phyloP scores from a whole-genome alignment of 2,888 invertebrate species.

The Patella depressa region DNA sequence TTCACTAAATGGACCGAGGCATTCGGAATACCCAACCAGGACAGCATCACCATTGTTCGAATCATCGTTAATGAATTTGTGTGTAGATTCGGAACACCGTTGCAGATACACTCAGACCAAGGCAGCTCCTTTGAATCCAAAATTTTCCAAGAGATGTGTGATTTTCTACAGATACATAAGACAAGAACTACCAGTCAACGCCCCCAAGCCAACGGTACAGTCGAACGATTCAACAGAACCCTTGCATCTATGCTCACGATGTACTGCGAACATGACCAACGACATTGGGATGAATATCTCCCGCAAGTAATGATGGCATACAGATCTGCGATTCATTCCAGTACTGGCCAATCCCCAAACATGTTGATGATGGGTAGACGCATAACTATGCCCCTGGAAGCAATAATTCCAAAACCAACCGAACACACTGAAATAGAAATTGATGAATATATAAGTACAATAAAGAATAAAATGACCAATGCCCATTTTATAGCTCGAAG shows the following conservation, averaged over 20 bases:
- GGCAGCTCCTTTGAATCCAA: conserved; percentile 23
- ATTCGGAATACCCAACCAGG: conserved; percentile 21
- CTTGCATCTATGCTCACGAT: conserved; percentile 25
- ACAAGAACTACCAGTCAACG: conserved; percentile 25
- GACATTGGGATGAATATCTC: conserved; percentile 31
- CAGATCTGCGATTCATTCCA: conserved; percentile 27
- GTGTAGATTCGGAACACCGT: conserved; percentile 25
- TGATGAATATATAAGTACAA: background rate
- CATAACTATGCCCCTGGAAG: conserved; percentile 29
- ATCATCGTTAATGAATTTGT: conserved; percentile 22
- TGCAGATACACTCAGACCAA: conserved; percentile 27
- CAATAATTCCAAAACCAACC: conserved; percentile 21
- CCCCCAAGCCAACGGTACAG: conserved; percentile 33
- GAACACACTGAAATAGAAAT: background rate
- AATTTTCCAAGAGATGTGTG: conserved; percentile 32
- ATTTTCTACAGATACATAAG: conserved; percentile 31
- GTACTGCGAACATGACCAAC: conserved; percentile 26
- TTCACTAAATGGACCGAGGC: conserved; percentile 29
- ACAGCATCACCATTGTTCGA: conserved; percentile 14
- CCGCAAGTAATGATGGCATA: conserved; percentile 40
- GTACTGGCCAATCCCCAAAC: conserved; percentile 33
- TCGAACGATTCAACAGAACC: conserved; percentile 37
- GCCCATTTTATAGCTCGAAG: background rate
- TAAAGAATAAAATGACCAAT: background rate
- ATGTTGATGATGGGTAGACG: conserved; percentile 35